These are phyloP conservation scores for Nematopogon swammerdamellus DNA, from an alignment of 2,888 invertebrate genomes.

Conservation along the genomic window DNA sequence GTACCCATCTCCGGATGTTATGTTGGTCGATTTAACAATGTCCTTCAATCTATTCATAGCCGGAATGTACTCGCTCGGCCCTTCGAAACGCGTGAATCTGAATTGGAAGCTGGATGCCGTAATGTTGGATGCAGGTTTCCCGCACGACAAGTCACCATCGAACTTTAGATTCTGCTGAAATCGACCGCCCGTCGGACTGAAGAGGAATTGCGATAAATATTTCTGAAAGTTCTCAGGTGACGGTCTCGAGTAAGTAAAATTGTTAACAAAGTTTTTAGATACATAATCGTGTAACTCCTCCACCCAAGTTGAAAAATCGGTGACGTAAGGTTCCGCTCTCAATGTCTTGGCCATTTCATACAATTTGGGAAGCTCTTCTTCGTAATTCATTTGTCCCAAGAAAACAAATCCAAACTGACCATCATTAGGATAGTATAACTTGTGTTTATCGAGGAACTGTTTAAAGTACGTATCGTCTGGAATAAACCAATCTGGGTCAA, in stretches of 20 bases:
- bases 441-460: constrained; percentile 54
- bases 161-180: constrained; percentile 69
- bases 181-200: constrained; percentile 64
- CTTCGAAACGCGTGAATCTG: constrained; percentile 54
- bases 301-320: constrained; percentile 62
- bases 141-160: constrained; percentile 57
- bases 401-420: constrained; percentile 63
- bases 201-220: constrained; percentile 67
- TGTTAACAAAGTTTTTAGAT: constrained; percentile 53
- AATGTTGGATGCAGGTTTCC: constrained; percentile 55
- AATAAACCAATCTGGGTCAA: constrained; percentile 78
- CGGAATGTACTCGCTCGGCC: constrained; percentile 66
- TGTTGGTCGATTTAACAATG: constrained; percentile 53
- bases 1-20: constrained; percentile 60
- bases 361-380: constrained; percentile 57
- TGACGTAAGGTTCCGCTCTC: constrained; percentile 46
- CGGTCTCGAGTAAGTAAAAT: constrained; percentile 36
- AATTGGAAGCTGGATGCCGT: constrained; percentile 62
- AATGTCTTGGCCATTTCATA: constrained; percentile 51
- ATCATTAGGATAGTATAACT: constrained; percentile 61
- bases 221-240: constrained; percentile 55
- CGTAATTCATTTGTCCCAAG: constrained; percentile 65
- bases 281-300: constrained; percentile 63
- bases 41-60: constrained; percentile 66
- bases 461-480: constrained; percentile 67